These are phyloP conservation scores for Ondatra zibethicus DNA, from an alignment of 2,113 vertebrate genomes.

Conservation along the genomic window DNA sequence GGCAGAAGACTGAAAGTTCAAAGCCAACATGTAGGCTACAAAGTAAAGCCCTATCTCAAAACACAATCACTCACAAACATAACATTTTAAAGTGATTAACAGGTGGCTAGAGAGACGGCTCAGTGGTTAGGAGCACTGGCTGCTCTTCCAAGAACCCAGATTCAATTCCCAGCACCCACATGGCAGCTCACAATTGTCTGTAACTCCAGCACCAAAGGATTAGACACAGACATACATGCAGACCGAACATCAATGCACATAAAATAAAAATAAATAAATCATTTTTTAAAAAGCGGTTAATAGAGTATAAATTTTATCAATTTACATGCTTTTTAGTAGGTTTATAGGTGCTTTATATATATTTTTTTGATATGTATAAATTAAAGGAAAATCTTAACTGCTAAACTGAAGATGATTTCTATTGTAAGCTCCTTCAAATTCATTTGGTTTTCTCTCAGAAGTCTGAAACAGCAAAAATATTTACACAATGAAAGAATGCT, in stretches of 20 bases:
- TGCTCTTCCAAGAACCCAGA: no score
- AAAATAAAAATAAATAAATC: no score
- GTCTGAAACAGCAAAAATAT: constrained; percentile 43
- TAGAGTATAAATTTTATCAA: not conserved
- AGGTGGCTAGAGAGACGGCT: no score
- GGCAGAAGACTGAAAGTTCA: not conserved
- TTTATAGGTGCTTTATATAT: not conserved
- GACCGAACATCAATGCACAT: no score
- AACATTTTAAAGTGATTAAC: not conserved
- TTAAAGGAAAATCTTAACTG: not conserved
- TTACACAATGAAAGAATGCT: constrained; percentile 61
- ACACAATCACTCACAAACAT: not conserved
- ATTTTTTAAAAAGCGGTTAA: not conserved
- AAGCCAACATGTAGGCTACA: not conserved
- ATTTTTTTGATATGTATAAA: not conserved
- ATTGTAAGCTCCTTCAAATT: not conserved
- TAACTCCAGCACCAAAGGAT: no score
- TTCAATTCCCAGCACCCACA: no score
- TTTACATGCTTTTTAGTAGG: constrained; percentile 29
- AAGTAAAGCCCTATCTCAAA: not conserved
- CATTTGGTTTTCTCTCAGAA: constrained; percentile 32
- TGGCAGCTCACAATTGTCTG: no score
- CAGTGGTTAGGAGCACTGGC: no score
- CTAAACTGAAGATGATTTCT: not conserved
- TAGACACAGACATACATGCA: no score